These are phyloP conservation scores for Perca flavescens DNA, from an alignment of 2,113 vertebrate species.

Conservation along the genomic window DNA sequence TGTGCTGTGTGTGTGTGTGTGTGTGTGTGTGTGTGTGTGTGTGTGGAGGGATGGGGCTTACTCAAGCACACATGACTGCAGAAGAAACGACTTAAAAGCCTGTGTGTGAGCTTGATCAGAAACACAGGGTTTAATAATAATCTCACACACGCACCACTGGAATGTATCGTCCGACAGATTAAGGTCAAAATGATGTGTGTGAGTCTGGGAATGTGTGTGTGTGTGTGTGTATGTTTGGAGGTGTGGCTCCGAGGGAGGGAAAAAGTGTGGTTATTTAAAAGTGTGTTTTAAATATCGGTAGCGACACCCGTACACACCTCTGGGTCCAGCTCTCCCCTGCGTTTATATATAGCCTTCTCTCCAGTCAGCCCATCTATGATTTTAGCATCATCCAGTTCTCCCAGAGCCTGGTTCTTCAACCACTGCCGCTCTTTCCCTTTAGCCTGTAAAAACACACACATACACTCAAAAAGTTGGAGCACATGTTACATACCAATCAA, in stretches of 20 bases:
- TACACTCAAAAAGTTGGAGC: neutral
- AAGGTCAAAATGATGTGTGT: conserved; percentile 60
- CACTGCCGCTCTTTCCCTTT: conserved; percentile 98
- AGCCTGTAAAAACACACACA: conserved; percentile 83
- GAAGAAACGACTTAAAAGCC: conserved; percentile 19
- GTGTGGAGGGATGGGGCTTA: neutral
- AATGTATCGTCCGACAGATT: conserved; percentile 65
- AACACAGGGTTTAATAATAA: conserved; percentile 61
- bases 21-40: conserved; percentile 20
- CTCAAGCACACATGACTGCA: neutral
- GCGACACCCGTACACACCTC: conserved; percentile 79
- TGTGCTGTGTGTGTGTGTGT: neutral
- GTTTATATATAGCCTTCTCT: conserved; percentile 96
- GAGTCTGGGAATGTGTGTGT: conserved; percentile 27
- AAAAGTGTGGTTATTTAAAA: neutral
- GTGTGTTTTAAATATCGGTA: conserved; percentile 22
- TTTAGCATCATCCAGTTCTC: conserved; percentile 96
- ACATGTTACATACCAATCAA: neutral
- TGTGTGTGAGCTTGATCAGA: conserved; percentile 34
- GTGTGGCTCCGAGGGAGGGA: conserved; percentile 15
- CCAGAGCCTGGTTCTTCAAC: conserved; percentile 93
- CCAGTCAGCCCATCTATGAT: conserved; percentile 97
- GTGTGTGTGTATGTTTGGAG: conserved; percentile 25
- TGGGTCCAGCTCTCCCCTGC: conserved; percentile 93
- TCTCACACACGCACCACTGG: conserved; percentile 60